Percentiles rank a stretch among this genome's conserved stretches.
These are phyloP conservation scores for Silurus asotus DNA, from an alignment of 2,113 vertebrate genomes.

Conservation along the genomic window DNA sequence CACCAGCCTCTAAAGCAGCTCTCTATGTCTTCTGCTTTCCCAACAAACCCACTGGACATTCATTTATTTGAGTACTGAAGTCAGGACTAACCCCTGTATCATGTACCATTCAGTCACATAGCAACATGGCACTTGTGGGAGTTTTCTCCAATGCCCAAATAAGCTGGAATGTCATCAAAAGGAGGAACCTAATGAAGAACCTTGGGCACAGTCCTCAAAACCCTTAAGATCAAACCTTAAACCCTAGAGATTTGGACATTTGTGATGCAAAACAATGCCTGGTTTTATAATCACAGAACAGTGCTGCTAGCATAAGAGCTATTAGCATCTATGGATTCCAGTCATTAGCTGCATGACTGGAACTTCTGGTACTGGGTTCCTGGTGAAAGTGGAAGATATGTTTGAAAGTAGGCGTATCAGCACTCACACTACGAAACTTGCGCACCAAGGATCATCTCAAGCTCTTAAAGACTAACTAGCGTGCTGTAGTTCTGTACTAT, in stretches of 20 bases:
- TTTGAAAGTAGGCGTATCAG: background rate
- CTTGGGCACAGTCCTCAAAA: background rate
- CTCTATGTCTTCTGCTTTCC: background rate
- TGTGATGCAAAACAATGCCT: background rate
- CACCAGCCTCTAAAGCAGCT: background rate
- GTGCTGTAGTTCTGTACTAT: conserved; percentile 2
- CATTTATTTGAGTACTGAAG: background rate
- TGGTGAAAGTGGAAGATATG: background rate
- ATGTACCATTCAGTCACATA: background rate
- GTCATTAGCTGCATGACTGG: background rate
- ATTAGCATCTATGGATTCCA: background rate
- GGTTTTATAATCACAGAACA: background rate
- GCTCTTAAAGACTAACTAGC: background rate
- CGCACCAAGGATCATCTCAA: background rate
- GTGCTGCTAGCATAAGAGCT: background rate
- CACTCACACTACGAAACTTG: background rate
- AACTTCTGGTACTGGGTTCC: background rate
- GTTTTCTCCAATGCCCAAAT: background rate
- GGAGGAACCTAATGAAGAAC: background rate
- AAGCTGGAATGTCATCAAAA: background rate
- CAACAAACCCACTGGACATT: background rate
- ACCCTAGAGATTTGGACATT: background rate
- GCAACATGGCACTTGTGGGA: too few species aligned
- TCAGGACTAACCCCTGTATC: background rate
- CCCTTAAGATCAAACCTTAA: background rate